Evolutionary conservation across 2,113 vertebrate genomes (phyloP), one percentile per base, ranked within the genome.

Genomic region (Numida meleagris): DNA sequence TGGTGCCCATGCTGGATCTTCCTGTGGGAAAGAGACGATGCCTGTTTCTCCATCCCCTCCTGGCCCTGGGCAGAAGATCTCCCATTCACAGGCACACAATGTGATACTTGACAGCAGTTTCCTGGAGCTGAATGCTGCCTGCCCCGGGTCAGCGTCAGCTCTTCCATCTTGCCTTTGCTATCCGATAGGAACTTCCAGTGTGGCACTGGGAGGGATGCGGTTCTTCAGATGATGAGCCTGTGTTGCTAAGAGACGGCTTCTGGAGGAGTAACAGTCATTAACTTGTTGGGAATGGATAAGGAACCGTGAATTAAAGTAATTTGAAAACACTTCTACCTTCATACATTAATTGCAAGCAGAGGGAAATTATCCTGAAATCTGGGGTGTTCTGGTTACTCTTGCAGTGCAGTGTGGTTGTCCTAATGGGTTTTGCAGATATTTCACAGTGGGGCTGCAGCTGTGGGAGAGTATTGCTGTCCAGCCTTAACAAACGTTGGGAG

Each of bases 321-420:
- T 45, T 66, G 45, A 86, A 96, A 96, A 91, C 68, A 79, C n/a
- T 82, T 90, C 57, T 94, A 74, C 81, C 66, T 94, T 94, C 66
- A 13, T 58, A 57, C 33, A 11, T 83, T 89, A 94, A 86, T 70
- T 88, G 58, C 58, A 76, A 87, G 83, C 36, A 73, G 68, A 80
- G 50, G 66, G 48, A 89, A 88, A 81, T 63, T 33, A 62, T 57
- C 45, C 63, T 81, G 75, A 81, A 85, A 61, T 78, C 29, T 68
- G 79, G 38, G 51, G 5, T 68, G 6, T 72, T 80, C 55, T 78
- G 29, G 16, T 81, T 82, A 29, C 27, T 82, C 17, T 67, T 70
- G 58, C 42, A 42, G 12, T 70, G 58, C 42, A 42, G 12, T 4
- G 0, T 13, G 38, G 57, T 67, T 3, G 2, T 81, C 90, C 29